Evolutionary conservation across 1,140 invertebrate species (phyloP), one percentile per base, ranked within the genome.

Genomic region (Euschistus heros): DNA sequence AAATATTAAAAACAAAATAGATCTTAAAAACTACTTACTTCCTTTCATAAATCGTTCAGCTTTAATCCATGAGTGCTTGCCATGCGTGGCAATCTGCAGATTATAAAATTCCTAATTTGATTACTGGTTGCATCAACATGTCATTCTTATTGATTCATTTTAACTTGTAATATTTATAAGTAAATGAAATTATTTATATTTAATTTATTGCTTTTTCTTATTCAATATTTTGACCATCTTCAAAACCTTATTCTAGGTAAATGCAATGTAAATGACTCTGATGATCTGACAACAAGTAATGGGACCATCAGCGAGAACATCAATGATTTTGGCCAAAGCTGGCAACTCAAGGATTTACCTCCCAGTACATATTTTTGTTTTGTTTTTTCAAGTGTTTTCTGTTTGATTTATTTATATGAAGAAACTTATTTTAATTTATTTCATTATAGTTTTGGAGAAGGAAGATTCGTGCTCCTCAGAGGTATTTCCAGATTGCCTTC

Each of bases 211-310:
- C 18, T n/a, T 54, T 54, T 13, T 22, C 52, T 7, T 8, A n/a
- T 8, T n/a, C 18, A 13, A 54, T 54, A 54, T 13, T 22, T 8
- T 15, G 33, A 59, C n/a, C 26, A 62, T 67, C 7, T 10, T 44
- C 42, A 44, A 44, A 10, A 44, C 15, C 63, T 44, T 33, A 24
- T 69, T 66, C 26, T 59, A 78, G 76, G 75, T 17, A 77, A 76
- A 68, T 92, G 89, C 72, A 87, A 89, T 68, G 79, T 79, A 14
- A 79, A 87, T 71, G 73, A 78, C 14, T 75, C 80, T 0, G 82
- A 86, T 70, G 86, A 89, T 71, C 71, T 87, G 24, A 79, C 75
- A n/a, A 81, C 79, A 65, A 76, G 76, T 13, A 75, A 81, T 50
- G 81, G 80, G 0, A 73, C 75, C 20, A 72, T 77, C 70, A 72